Percentiles rank a stretch among this genome's conserved stretches.
Conservation (phyloP, 1,140 invertebrate genomes). For the Manduca sexta region DNA sequence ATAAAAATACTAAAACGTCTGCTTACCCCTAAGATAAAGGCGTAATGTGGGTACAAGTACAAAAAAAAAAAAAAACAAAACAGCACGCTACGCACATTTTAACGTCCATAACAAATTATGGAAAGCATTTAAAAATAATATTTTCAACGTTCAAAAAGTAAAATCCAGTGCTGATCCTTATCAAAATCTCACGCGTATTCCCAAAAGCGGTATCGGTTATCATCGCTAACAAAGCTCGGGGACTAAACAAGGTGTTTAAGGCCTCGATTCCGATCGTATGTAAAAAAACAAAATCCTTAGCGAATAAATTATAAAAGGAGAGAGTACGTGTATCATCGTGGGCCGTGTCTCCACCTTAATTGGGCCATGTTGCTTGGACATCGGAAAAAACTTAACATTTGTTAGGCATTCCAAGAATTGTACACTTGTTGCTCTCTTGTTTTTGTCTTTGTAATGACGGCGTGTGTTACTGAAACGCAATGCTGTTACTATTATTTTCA, state of each 20-base stretch:
- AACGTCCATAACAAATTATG: too few species aligned
- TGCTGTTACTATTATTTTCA: too few species aligned
- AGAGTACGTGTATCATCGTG: constrained; percentile 1
- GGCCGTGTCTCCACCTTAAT: constrained; percentile 54
- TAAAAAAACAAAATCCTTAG: constrained; percentile 45
- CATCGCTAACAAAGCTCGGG: constrained; percentile 46
- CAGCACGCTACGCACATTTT: too few species aligned
- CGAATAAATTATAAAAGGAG: constrained; percentile 67
- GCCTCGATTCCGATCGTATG: constrained; percentile 50
- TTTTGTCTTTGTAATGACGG: constrained; percentile 27
- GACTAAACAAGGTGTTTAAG: constrained; percentile 68
- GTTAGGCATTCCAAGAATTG: constrained; percentile 69
- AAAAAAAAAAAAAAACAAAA: too few species aligned
- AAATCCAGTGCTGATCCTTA: not conserved
- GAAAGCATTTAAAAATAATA: not conserved
- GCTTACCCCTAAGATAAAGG: too few species aligned
- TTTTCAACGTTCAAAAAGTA: not conserved
- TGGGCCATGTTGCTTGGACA: constrained; percentile 57
- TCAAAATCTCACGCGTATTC: constrained; percentile 17
- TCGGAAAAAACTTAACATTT: constrained; percentile 66
- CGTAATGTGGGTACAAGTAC: too few species aligned
- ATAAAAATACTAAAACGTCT: too few species aligned
- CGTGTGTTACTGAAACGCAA: not conserved
- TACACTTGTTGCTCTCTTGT: constrained; percentile 57
- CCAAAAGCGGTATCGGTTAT: constrained; percentile 22